Evolutionary conservation across 2,888 invertebrate species (phyloP), one percentile per base, ranked within the genome.

Genomic region (Rhagonycha fulva): DNA sequence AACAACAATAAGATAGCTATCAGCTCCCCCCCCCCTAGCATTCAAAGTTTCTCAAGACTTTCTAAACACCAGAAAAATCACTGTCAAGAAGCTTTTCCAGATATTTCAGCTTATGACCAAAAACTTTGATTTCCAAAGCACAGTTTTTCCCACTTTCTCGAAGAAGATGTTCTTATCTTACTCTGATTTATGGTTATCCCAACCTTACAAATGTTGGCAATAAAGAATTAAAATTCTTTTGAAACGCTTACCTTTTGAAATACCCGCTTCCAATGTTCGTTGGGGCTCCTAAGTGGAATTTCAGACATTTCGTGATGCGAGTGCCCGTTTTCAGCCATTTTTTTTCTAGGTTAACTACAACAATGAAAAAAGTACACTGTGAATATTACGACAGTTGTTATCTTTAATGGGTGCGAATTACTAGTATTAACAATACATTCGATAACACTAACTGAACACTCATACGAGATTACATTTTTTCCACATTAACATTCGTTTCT

Each of bases 211-310:
- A n/a, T n/a, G n/a, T 19, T 19, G 19, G 19, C 19, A 19, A 19
- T 19, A 19, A 19, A 19, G 19, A 19, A 19, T 19, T 19, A 19
- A 19, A 19, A 19, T n/a, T n/a, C n/a, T n/a, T n/a, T 62, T 62
- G 66, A 26, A 14, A 63, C 19, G 79, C 77, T 78, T 87, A 90
- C 90, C 88, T 89, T 90, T 80, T 89, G 88, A 82, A 90, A 90
- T 81, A 90, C 88, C 82, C 88, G 85, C 74, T 88, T 86, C 90
- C 90, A 90, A 82, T 90, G 90, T 23, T 79, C 76, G 84, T 89
- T 89, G 11, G 88, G 88, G 19, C 63, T 67, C 14, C 71, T 60
- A 26, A 80, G 69, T n/a, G 80, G 80, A 32, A 79, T 73, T 68
- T 71, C 71, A n/a, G 72, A 63, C 14, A 68, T 24, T n/a, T 71